These are phyloP conservation scores for Dicrostonyx torquatus DNA, from an alignment of 2,797 vertebrate species.

Conservation along the genomic window DNA sequence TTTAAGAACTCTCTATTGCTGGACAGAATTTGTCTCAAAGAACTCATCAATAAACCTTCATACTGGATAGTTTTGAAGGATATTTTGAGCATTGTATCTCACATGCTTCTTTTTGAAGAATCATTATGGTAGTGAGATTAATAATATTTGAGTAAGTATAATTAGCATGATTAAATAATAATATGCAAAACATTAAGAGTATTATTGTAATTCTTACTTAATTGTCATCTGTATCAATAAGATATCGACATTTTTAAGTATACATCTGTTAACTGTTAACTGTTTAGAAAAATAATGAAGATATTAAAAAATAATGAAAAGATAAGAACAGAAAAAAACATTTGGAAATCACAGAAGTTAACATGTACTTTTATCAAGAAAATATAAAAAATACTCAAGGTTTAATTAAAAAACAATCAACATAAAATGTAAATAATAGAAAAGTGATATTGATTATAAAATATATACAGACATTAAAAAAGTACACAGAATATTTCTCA, in stretches of 20 bases:
- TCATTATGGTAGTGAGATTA: background rate
- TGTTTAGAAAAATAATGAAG: background rate
- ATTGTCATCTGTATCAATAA: background rate
- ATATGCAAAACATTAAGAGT: background rate
- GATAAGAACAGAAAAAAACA: background rate
- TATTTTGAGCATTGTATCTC: background rate
- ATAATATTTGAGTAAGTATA: background rate
- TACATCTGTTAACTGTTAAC: background rate
- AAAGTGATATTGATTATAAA: background rate
- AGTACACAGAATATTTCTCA: background rate
- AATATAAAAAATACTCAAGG: background rate
- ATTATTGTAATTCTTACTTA: background rate
- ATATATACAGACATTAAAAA: background rate
- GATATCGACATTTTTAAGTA: background rate
- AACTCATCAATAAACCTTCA: background rate
- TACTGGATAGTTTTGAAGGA: background rate
- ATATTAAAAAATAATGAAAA: background rate
- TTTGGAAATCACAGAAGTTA: background rate
- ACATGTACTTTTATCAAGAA: background rate
- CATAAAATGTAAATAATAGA: background rate
- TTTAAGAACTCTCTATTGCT: background rate
- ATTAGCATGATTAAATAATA: background rate
- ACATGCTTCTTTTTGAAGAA: slow-evolving; percentile 29
- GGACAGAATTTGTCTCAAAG: background rate
- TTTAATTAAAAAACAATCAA: background rate